Conservation (phyloP, 2,888 invertebrate species). For the Pandemis heparana region DNA sequence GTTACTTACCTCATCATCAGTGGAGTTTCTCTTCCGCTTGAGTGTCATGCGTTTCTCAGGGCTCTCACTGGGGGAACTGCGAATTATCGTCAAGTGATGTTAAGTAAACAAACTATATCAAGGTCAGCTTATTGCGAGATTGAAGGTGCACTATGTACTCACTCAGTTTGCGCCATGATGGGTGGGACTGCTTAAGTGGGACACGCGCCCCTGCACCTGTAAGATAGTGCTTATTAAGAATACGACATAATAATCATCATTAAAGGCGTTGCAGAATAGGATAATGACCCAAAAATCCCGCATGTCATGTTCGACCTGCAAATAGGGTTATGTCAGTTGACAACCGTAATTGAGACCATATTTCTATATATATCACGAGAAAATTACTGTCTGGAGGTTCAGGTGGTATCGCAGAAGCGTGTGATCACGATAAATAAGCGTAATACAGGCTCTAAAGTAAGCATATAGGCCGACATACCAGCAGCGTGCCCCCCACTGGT, state of each 20-base stretch:
- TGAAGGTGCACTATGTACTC: constrained; percentile 62
- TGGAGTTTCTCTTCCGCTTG: constrained; percentile 78
- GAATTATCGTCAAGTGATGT: constrained; percentile 55
- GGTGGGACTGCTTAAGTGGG: constrained; percentile 61
- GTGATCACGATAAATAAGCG: constrained; percentile 47
- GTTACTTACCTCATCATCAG: constrained; percentile 78
- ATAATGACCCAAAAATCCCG: constrained; percentile 76
- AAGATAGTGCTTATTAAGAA: constrained; percentile 61
- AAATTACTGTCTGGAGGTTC: constrained; percentile 52
- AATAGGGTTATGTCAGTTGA: constrained; percentile 86
- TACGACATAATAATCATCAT: constrained; percentile 47
- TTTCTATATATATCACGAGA: constrained; percentile 60
- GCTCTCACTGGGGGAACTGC: constrained; percentile 73
- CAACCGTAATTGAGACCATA: constrained; percentile 73
- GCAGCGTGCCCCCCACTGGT: constrained; percentile 83
- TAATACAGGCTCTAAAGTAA: constrained; percentile 56
- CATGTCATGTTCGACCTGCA: constrained; percentile 81
- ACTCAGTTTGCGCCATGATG: constrained; percentile 81
- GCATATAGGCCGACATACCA: constrained; percentile 58
- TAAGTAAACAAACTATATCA: constrained; percentile 72
- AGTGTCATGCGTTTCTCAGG: constrained; percentile 71
- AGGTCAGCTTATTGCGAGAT: constrained; percentile 63
- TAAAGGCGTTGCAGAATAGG: constrained; percentile 56
- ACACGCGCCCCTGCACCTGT: constrained; percentile 64
- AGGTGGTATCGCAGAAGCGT: constrained; percentile 50